Percentiles rank a stretch among this genome's conserved stretches.
Evolutionary conservation across 2,113 vertebrate genomes (phyloP).

Genomic region (Tautogolabrus adspersus): DNA sequence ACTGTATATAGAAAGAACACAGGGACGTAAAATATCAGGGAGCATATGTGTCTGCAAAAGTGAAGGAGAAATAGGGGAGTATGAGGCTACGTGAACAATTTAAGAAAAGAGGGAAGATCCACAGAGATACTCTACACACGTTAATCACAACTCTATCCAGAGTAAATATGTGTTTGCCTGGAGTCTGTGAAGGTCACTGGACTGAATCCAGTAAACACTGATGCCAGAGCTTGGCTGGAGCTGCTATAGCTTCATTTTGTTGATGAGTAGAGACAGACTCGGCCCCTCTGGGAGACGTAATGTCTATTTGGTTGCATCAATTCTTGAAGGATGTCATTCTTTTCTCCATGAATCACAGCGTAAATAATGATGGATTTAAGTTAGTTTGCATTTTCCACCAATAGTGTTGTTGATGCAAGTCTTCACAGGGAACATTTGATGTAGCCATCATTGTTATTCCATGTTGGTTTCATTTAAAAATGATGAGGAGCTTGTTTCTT

Average conservation of each 20-base stretch:
- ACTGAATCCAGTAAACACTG: constrained; percentile 41
- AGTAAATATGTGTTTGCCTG: constrained; percentile 32
- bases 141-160: constrained; percentile 25
- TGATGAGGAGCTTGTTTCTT: neutral
- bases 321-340: neutral
- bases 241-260: constrained; percentile 7
- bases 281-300: neutral
- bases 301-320: neutral
- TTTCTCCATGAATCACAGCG: neutral
- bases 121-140: constrained; percentile 14
- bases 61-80: neutral
- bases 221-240: constrained; percentile 18
- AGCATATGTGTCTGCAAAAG: neutral
- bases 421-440: neutral
- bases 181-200: constrained; percentile 40
- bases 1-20: neutral
- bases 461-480: constrained; percentile 9
- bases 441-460: neutral
- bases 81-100: neutral
- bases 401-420: neutral
- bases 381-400: neutral
- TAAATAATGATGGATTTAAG: neutral
- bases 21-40: neutral
- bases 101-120: neutral
- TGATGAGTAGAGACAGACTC: constrained; percentile 12